Conservation (phyloP, 2,113 vertebrate genomes). For the Hippoglossus stenolepis region DNA sequence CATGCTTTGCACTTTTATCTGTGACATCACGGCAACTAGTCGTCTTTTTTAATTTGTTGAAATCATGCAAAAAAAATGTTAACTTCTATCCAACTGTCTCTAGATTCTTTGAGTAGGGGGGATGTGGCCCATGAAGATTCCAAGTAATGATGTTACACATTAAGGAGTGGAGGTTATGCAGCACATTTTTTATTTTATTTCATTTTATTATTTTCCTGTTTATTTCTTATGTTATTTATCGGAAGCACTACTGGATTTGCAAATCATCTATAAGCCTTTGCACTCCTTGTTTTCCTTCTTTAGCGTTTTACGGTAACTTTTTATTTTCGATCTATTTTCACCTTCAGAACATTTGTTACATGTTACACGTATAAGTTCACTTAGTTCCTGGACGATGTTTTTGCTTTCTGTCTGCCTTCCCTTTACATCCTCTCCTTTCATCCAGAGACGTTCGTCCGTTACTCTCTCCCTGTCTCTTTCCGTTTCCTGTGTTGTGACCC, state of each 20-base stretch:
- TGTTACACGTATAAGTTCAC: conserved; percentile 32
- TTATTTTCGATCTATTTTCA: conserved; percentile 1
- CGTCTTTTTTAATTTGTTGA: conserved; percentile 59
- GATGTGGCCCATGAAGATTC: conserved; percentile 71
- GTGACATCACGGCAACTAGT: conserved; percentile 20
- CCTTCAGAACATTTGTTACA: conserved; percentile 21
- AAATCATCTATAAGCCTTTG: neutral
- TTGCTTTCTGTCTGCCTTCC: conserved; percentile 73
- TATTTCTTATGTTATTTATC: neutral
- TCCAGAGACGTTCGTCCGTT: conserved; percentile 71
- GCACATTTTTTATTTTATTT: conserved; percentile 36
- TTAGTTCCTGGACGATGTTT: conserved; percentile 62
- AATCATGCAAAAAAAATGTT: conserved; percentile 65
- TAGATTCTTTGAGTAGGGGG: conserved; percentile 70
- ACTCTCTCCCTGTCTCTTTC: conserved; percentile 69
- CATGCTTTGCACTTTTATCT: conserved; percentile 42
- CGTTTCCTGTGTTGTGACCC: conserved; percentile 72
- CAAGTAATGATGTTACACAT: conserved; percentile 72
- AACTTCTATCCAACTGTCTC: conserved; percentile 73
- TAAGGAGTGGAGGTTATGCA: conserved; percentile 70
- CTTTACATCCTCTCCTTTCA: conserved; percentile 74
- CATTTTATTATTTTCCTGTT: conserved; percentile 3
- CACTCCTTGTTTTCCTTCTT: conserved; percentile 9
- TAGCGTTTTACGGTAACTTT: conserved; percentile 23
- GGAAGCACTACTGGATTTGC: conserved; percentile 22